Evolutionary conservation across 1,140 invertebrate genomes (phyloP), one percentile per base, ranked within the genome.

Genomic region (Ctenoplectra terminalis): DNA sequence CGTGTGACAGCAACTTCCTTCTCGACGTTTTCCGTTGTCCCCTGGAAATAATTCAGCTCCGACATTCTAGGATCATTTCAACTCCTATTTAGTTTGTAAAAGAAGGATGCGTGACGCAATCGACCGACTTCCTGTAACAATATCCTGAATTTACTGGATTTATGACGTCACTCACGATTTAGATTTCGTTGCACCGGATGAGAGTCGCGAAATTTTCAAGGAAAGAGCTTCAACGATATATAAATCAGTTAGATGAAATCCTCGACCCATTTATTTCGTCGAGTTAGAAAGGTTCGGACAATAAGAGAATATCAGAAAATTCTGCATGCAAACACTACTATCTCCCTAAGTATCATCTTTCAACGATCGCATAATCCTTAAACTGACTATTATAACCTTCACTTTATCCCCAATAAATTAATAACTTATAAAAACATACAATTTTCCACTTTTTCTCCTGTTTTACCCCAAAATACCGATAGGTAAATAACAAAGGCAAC

Each of bases 41-140:
- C 46, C 13, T 23, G 8, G 34, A 7, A 64, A 73, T 80, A 80
- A 80, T 63, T 73, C 69, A 80, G 23, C 26, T 48, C 23, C 50
- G 70, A 43, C 48, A 29, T 31, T 63, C 26, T 48, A 17, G 9
- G 48, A 48, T 63, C 31, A 63, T 80, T 63, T 43, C 77, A 20
- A 78, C 40, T 73, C 43, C 46, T 63, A 73, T 80, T 54, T 48
- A 31, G 37, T 9, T 54, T 8, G 37, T 34, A 13, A 46, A 23
- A 52, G 77, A 63, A 3, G 69, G 70, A 80, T 73, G 77, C 77
- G 77, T 54, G 69, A 63, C 58, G 70, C 69, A 64, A 73, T 73
- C 77, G 58, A 80, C 58, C 69, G 58, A 80, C 70, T 80, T 73
- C 77, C 77, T 73, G 58, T 60, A 80, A 80, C 70, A 73, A 73